A percentile compares a stretch with the other conserved stretches of the same genome.
Conservation (phyloP, 2,113 vertebrate genomes). For the Merops nubicus region DNA sequence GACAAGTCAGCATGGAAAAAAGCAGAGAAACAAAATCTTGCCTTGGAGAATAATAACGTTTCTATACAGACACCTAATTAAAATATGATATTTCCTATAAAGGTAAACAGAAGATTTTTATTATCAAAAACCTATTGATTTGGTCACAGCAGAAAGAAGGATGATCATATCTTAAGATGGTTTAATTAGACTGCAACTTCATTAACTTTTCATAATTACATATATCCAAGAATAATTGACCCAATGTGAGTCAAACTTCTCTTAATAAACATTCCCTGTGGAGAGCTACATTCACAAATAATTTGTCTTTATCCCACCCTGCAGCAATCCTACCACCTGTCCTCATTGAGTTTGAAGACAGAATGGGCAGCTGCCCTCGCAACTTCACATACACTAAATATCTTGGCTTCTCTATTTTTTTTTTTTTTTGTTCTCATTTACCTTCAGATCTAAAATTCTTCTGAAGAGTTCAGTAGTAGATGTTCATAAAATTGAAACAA, state of each 20-base stretch:
- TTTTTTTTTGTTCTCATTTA: background rate
- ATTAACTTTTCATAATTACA: background rate
- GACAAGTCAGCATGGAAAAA: background rate
- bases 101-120: background rate
- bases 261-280: background rate
- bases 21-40: background rate
- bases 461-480: background rate
- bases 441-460: background rate
- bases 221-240: background rate
- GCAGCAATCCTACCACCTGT: background rate
- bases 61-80: background rate
- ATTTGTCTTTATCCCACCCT: background rate
- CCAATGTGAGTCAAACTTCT: background rate
- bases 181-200: background rate
- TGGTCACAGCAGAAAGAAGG: background rate
- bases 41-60: background rate
- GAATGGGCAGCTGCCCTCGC: background rate
- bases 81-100: background rate
- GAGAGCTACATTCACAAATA: background rate
- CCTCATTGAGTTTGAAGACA: background rate
- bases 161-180: background rate
- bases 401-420: background rate
- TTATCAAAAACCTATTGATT: background rate
- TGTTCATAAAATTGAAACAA: background rate
- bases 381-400: accelerated